Evolutionary conservation across 2,113 vertebrate genomes (phyloP), one percentile per base, ranked within the genome.

Genomic region (Zapornia atra): DNA sequence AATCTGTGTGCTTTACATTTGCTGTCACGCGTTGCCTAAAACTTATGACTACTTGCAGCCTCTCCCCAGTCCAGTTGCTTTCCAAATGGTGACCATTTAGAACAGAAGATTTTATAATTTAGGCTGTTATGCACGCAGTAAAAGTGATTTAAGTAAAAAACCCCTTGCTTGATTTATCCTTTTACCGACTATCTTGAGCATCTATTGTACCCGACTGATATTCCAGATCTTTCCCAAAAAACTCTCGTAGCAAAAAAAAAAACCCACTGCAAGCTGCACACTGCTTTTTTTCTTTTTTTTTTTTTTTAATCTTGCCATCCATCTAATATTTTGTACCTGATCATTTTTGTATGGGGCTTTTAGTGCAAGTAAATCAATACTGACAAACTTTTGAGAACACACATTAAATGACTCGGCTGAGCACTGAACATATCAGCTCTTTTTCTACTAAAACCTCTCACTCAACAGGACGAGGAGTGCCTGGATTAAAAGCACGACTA

Each of bases 401-500:
- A 11, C 25, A 51, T 61, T 86, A 59, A 90, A 59, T 73, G 54
- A 46, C n/a, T 66, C 60, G 54, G 46, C 20, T 56, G 25, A 94
- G 36, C 34, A 81, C 13, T 63, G 31, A 90, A 59, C 17, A 11
- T 54, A 65, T 16, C 64, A 78, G 17, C 34, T 42, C 24, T 59
- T 91, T 89, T 79, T 60, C 56, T 91, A 18, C 66, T 90, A 82
- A 90, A 85, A 8, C 21, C 36, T 72, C 48, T 86, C 40, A 50
- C 38, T 78, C 72, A 91, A 87, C 26, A 61, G 26, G 76, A 91
- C 57, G 66, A 91, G 56, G 75, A 84, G 68, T 64, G 33, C 22
- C 69, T 57, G 51, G 80, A 72, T 78, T 94, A 88, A 96, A 96
- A 91, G 73, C 88, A 93, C 87, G 69, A 73, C 76, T 84, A 94